Base-by-base conservation (phyloP, 2,888 invertebrate species). In the Malacosoma neustria region DNA sequence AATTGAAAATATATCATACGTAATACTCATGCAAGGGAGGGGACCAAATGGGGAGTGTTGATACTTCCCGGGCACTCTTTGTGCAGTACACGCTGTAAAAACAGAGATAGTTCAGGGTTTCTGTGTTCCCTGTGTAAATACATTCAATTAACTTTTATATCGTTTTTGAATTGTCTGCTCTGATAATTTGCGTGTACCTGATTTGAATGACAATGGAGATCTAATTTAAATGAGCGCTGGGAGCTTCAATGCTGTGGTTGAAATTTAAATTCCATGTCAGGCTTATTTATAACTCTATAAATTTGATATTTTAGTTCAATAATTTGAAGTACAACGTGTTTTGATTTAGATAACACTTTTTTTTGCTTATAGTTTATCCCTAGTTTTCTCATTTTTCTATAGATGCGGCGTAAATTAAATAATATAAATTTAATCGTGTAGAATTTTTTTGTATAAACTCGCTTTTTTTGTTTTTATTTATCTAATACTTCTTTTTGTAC, bases 1-100 rank as follows among this genome's bases (percentile, higher is more conserved):
- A 81, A 81, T 84, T 80, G 79, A 79, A 81, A 77, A 81, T 80
- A 77, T 80, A 82, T 82, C 73, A 76, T 73, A 61, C 60, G 56
- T 57, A 22, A 22, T 22, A 49, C 53, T 48, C 51, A 52, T 57
- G 64, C 61, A 63, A 72, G 72, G 74, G 63, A 64, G 61, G 57
- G 59, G 50, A 45, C 32, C 29, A 39, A 49, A 48, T 52, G 53
- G 45, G 48, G 50, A 52, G 55, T 55, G 59, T 55, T 67, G 66
- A 70, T 74, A 66, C 64, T 63, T 59, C 55, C 52, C 45, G 57
- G 56, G 48, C 46, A 48, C 56, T 52, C 60, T 62, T 69, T 71
- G 65, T 70, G 66, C 65, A 66, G 72, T 65, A 63, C 53, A 64
- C 51, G 42, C 75, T 80, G 75, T 60, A 64, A 76, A 66, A 77